A percentile compares a stretch with the other conserved stretches of the same genome.
These are phyloP conservation scores for Petrocephalus schoutedeni DNA, from an alignment of 2,797 vertebrate species.

Conservation along the genomic window DNA sequence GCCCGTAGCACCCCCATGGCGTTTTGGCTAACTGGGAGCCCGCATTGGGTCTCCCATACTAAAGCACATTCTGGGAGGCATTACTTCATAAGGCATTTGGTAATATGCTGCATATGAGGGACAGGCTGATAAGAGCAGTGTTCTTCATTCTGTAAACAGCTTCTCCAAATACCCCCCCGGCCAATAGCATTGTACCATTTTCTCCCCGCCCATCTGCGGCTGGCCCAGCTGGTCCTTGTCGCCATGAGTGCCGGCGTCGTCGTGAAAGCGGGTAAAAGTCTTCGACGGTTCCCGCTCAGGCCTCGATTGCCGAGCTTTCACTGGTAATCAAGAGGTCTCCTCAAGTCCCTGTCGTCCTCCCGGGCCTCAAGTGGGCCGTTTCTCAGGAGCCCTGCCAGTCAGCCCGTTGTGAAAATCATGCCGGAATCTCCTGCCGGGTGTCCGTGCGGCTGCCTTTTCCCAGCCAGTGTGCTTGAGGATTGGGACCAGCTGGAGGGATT, in stretches of 20 bases:
- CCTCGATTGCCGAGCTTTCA: neutral
- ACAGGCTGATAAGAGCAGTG: no score
- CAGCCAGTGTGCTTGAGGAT: neutral
- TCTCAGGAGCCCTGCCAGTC: neutral
- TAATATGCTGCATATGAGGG: neutral
- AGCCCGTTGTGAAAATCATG: neutral
- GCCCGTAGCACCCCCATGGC: neutral
- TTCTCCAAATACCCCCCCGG: neutral
- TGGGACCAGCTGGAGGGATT: neutral
- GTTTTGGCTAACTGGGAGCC: neutral
- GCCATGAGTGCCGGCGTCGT: neutral
- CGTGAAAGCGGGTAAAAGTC: neutral
- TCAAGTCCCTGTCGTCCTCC: neutral
- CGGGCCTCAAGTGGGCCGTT: neutral
- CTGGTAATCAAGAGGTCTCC: conserved; percentile 2
- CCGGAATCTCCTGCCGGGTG: neutral
- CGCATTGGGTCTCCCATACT: neutral
- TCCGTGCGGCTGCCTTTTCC: neutral
- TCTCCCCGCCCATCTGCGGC: neutral
- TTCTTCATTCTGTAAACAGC: no score
- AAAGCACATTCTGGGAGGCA: neutral
- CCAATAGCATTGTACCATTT: neutral
- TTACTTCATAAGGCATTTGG: neutral
- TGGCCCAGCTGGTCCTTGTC: conserved; percentile 1
- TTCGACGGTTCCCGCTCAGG: neutral